These are phyloP conservation scores for Macroglossus sobrinus DNA, from an alignment of 2,113 vertebrate genomes.

Conservation along the genomic window DNA sequence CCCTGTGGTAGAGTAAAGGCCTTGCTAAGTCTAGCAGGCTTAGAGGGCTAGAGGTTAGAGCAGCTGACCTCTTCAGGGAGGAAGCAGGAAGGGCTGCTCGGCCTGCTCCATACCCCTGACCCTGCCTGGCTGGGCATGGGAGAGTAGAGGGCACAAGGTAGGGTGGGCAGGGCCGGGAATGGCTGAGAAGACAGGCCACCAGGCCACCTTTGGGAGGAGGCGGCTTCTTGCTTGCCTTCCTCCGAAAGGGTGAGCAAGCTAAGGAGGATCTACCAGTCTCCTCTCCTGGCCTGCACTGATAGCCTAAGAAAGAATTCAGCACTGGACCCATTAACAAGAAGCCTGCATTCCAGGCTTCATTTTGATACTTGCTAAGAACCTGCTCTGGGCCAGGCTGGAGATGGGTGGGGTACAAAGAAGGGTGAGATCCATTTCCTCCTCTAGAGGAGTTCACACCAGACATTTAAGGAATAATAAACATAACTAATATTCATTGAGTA, in stretches of 20 bases:
- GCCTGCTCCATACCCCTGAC: slow-evolving; percentile 87
- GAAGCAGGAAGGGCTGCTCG: slow-evolving; percentile 90
- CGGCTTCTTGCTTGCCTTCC: not conserved
- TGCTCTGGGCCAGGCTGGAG: not conserved
- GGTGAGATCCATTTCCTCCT: not conserved
- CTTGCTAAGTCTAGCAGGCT: not conserved
- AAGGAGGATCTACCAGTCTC: not conserved
- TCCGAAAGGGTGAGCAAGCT: not conserved
- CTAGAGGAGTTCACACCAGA: not conserved
- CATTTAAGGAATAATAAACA: not conserved
- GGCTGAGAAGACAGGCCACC: not conserved
- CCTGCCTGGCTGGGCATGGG: slow-evolving; percentile 83
- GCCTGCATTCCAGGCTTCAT: not conserved
- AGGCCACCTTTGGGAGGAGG: not conserved
- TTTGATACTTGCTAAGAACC: not conserved
- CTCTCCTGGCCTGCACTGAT: not conserved
- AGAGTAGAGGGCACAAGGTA: not conserved
- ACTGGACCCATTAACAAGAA: not conserved
- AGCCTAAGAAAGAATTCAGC: not conserved
- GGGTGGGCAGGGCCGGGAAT: not conserved
- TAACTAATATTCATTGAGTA: not conserved
- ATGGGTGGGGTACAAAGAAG: not conserved
- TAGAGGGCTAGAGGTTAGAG: not conserved
- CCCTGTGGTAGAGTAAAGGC: not conserved
- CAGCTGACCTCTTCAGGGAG: slow-evolving; percentile 57